A percentile compares a stretch with the other conserved stretches of the same genome.
Evolutionary conservation across 2,113 vertebrate genomes (phyloP).

Genomic region (Sigmodon hispidus): DNA sequence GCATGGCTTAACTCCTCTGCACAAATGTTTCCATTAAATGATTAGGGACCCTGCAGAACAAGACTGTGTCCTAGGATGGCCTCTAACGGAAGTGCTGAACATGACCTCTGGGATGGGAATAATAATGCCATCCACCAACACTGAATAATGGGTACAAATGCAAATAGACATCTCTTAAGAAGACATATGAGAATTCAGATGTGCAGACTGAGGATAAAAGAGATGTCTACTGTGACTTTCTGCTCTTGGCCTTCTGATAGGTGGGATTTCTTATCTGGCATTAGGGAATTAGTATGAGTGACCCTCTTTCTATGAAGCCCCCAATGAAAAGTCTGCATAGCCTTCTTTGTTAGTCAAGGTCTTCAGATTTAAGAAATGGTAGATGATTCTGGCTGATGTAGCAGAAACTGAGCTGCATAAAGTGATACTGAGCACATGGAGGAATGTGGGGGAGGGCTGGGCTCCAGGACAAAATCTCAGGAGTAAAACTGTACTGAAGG

Average conservation of each 20-base stretch:
- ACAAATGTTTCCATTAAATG: background rate
- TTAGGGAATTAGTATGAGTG: background rate
- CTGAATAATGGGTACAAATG: background rate
- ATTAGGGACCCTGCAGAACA: background rate
- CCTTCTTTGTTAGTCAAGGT: background rate
- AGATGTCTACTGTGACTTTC: background rate
- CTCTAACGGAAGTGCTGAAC: background rate
- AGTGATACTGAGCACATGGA: background rate
- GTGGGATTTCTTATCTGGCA: background rate
- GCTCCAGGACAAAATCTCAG: background rate
- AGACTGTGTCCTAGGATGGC: background rate
- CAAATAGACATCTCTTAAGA: background rate
- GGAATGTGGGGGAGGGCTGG: background rate
- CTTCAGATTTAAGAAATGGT: background rate
- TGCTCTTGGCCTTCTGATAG: background rate
- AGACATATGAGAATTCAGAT: background rate
- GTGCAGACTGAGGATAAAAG: background rate
- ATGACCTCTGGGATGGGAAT: background rate
- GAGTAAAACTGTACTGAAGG: background rate
- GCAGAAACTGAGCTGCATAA: constrained; percentile 25
- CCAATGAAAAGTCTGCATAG: background rate
- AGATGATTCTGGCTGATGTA: background rate
- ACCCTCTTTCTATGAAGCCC: background rate
- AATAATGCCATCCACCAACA: background rate
- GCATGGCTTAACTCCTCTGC: background rate